These are phyloP conservation scores for Isoperla grammatica DNA, from an alignment of 2,888 invertebrate genomes.

Conservation along the genomic window DNA sequence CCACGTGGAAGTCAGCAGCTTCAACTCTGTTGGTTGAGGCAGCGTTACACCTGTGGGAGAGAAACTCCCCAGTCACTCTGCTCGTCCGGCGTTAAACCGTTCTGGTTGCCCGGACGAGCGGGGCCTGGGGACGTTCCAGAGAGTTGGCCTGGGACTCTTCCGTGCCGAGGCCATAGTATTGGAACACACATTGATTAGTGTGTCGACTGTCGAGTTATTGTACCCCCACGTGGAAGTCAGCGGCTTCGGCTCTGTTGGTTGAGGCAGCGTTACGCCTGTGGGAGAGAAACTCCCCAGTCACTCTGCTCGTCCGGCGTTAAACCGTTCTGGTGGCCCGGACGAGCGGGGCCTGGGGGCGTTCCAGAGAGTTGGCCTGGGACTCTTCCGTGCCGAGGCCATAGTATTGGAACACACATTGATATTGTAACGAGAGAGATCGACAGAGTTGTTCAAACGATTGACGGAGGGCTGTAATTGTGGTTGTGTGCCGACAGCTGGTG, in stretches of 20 bases:
- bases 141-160: constrained; percentile 28
- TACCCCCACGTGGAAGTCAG: constrained; percentile 24
- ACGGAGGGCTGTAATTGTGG: no score
- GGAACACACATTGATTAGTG: constrained; percentile 16
- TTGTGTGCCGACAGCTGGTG: no score
- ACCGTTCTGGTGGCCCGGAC: constrained; percentile 5
- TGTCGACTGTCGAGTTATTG: no score
- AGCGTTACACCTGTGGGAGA: constrained; percentile 35
- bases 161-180: constrained; percentile 14
- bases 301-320: neutral
- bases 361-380: constrained; percentile 30
- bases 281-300: constrained; percentile 26
- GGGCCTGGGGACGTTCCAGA: constrained; percentile 21
- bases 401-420: constrained; percentile 18
- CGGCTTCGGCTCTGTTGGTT: constrained; percentile 13
- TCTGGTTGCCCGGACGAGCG: neutral
- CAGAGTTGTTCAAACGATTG: no score
- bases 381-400: constrained; percentile 10
- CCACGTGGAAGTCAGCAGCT: constrained; percentile 27
- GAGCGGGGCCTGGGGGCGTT: constrained; percentile 5
- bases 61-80: constrained; percentile 15
- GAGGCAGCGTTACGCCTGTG: constrained; percentile 34
- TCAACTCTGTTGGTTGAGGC: constrained; percentile 17
- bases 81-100: neutral
- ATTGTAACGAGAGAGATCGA: no score